Conservation (phyloP, 2,797 vertebrate species). For the Pseudochirops corinnae region DNA sequence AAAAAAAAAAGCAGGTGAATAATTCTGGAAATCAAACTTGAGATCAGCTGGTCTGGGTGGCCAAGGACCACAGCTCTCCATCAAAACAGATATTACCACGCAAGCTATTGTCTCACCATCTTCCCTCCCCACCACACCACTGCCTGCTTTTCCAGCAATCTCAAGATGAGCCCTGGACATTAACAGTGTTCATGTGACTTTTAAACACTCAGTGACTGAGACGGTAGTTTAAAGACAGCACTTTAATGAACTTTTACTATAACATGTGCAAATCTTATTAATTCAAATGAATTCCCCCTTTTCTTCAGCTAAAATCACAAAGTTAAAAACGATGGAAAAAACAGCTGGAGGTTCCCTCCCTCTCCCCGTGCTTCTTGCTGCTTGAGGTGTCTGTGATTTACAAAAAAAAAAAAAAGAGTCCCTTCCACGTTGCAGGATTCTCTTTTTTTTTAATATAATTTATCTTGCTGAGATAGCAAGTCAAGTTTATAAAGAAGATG, state of each 20-base stretch:
- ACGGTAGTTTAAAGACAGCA: constrained; percentile 82
- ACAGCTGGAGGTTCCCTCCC: constrained; percentile 80
- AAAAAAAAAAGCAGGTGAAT: constrained; percentile 80
- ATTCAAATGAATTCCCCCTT: constrained; percentile 80
- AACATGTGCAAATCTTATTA: constrained; percentile 85
- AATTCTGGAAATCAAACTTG: constrained; percentile 76
- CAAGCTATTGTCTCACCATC: not conserved
- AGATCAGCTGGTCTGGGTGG: constrained; percentile 46
- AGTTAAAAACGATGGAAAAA: constrained; percentile 85
- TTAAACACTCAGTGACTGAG: constrained; percentile 77
- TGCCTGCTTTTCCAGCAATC: constrained; percentile 62
- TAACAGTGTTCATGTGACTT: constrained; percentile 72
- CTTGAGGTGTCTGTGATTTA: constrained; percentile 88
- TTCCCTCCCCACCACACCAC: constrained; percentile 32
- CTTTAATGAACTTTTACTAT: constrained; percentile 76
- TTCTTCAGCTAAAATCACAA: constrained; percentile 86
- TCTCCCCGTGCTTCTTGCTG: constrained; percentile 82
- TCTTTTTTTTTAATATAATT: constrained; percentile 88
- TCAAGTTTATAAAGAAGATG: constrained; percentile 88
- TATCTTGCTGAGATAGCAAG: constrained; percentile 89
- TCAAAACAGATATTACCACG: constrained; percentile 16
- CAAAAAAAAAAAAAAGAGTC: constrained; percentile 85
- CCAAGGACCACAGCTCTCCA: constrained; percentile 60
- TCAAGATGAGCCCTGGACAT: constrained; percentile 68
- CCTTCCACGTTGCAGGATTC: constrained; percentile 86